Conservation (phyloP, 2,797 vertebrate species). For the Rhabdophis nuchalis region DNA sequence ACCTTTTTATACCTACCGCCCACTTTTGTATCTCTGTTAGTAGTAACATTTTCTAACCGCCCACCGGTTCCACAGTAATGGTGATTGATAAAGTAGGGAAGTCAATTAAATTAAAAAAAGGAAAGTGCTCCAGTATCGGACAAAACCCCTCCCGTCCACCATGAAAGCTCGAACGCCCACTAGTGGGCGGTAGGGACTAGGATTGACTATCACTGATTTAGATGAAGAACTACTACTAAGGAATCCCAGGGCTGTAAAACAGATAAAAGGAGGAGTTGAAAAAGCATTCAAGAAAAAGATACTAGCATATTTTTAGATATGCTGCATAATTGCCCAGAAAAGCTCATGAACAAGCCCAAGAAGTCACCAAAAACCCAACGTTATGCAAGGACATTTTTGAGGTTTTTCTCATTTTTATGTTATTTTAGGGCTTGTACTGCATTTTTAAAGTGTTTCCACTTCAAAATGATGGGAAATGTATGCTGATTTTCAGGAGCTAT, state of each 20-base stretch:
- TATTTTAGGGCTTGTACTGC: not conserved
- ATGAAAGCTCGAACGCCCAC: too few relatives aligned
- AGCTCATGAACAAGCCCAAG: not conserved
- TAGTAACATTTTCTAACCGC: too few relatives aligned
- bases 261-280: not conserved
- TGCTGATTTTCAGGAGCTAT: not conserved
- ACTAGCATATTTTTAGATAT: not conserved
- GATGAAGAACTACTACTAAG: not conserved
- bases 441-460: not conserved
- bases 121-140: too few relatives aligned
- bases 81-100: too few relatives aligned
- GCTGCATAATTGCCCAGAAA: not conserved
- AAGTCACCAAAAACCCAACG: not conserved
- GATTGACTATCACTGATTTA: too few relatives aligned
- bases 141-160: too few relatives aligned
- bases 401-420: not conserved
- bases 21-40: too few relatives aligned
- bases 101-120: too few relatives aligned
- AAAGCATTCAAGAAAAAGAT: not conserved
- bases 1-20: too few relatives aligned
- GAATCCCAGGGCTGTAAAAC: not conserved
- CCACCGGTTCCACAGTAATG: too few relatives aligned
- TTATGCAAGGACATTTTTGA: not conserved
- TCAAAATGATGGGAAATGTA: not conserved
- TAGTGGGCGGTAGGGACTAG: too few relatives aligned